A percentile compares a stretch with the other conserved stretches of the same genome.
Conservation (phyloP, 2,888 invertebrate genomes). For the Drosophila colorata region DNA sequence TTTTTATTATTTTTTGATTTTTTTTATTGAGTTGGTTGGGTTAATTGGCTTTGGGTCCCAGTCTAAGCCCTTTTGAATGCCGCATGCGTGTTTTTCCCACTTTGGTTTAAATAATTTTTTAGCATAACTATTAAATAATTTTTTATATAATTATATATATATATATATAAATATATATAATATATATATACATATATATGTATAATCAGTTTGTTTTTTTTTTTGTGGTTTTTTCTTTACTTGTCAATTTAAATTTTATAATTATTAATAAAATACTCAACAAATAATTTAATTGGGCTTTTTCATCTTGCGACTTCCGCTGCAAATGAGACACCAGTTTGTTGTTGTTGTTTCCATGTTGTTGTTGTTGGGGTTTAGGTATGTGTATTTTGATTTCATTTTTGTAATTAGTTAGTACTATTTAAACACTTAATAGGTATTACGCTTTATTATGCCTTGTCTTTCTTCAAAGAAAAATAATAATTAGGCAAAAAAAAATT, state of each 20-base stretch:
- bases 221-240: conserved; percentile 38
- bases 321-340: conserved; percentile 51
- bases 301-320: conserved; percentile 41
- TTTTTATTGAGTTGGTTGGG: conserved; percentile 10
- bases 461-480: not conserved
- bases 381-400: conserved; percentile 55
- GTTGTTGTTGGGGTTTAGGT: conserved; percentile 32
- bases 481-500: conserved; percentile 1
- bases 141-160: conserved; percentile 53
- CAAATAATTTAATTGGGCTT: conserved; percentile 79
- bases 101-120: conserved; percentile 63
- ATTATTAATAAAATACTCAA: conserved; percentile 84
- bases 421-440: conserved; percentile 76
- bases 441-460: conserved; percentile 44
- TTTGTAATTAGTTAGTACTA: conserved; percentile 68
- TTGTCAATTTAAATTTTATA: conserved; percentile 54
- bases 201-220: conserved; percentile 43
- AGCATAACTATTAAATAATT: conserved; percentile 76
- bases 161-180: conserved; percentile 30
- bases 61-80: conserved; percentile 22
- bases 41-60: conserved; percentile 37
- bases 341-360: conserved; percentile 21
- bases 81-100: conserved; percentile 29
- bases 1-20: not conserved
- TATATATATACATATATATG: conserved; percentile 38